Evolutionary conservation across 2,113 vertebrate genomes (phyloP).

Genomic region (Cnemophilus loriae): DNA sequence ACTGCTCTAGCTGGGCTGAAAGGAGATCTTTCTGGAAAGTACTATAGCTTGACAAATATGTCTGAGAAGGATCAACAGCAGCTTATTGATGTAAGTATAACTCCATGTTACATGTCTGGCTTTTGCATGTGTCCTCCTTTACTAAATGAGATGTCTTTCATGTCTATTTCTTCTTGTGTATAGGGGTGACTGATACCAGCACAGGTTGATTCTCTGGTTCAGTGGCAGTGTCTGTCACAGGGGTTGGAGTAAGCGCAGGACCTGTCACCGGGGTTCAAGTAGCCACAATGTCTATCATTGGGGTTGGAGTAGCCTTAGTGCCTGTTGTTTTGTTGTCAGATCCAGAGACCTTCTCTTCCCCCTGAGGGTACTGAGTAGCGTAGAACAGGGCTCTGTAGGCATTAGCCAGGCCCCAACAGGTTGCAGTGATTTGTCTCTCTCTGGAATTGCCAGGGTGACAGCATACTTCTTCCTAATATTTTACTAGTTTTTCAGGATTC

Average conservation of each 20-base stretch:
- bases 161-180: not conserved
- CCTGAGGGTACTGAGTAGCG: not conserved
- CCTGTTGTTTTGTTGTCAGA: not conserved
- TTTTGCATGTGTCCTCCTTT: not conserved
- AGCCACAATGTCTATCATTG: not conserved
- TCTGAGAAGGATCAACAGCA: constrained; percentile 84
- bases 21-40: constrained; percentile 84
- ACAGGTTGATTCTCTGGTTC: not conserved
- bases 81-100: constrained; percentile 85
- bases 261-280: not conserved
- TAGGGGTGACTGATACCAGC: not conserved
- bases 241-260: not conserved
- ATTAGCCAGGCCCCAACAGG: not conserved
- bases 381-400: not conserved
- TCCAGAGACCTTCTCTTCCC: not conserved
- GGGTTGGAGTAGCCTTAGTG: not conserved
- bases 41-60: constrained; percentile 87
- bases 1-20: constrained; percentile 82
- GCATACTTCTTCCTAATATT: not conserved
- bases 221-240: not conserved
- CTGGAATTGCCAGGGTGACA: not conserved
- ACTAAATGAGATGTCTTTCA: not conserved
- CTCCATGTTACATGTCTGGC: not conserved
- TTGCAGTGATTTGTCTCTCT: not conserved
- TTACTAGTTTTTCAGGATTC: not conserved